These are phyloP conservation scores for Moxostoma hubbsi DNA, from an alignment of 2,797 vertebrate species.

Conservation along the genomic window DNA sequence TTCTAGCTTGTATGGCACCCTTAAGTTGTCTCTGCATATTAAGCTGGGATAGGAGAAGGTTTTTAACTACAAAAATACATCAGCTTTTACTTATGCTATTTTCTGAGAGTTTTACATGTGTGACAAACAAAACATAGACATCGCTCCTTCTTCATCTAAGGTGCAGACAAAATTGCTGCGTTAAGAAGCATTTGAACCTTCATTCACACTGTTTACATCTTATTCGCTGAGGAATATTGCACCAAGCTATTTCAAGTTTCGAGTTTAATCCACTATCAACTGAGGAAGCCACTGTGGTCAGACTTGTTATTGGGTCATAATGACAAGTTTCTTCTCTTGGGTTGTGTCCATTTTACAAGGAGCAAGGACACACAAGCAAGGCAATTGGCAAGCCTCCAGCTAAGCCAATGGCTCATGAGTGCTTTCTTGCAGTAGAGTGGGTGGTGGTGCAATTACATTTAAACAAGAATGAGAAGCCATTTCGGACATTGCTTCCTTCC, in stretches of 20 bases:
- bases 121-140: no score
- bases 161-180: no score
- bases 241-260: slow-evolving; percentile 26
- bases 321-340: slow-evolving; percentile 22
- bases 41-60: no score
- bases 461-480: slow-evolving; percentile 47
- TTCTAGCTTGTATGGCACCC: no score
- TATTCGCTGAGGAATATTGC: background rate
- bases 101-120: no score
- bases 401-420: slow-evolving; percentile 15
- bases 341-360: slow-evolving; percentile 15
- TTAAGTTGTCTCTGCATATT: no score
- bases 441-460: slow-evolving; percentile 51
- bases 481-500: slow-evolving; percentile 61
- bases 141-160: no score
- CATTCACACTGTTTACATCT: slow-evolving; percentile 28
- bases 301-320: background rate
- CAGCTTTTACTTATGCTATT: no score
- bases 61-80: no score
- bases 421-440: slow-evolving; percentile 34
- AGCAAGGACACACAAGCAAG: background rate
- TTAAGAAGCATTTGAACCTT: no score
- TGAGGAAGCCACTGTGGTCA: slow-evolving; percentile 1
- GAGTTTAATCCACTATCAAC: slow-evolving; percentile 24
- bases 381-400: slow-evolving; percentile 38